Base-by-base conservation (phyloP, 2,113 vertebrate genomes). In the Erpornis zantholeuca region DNA sequence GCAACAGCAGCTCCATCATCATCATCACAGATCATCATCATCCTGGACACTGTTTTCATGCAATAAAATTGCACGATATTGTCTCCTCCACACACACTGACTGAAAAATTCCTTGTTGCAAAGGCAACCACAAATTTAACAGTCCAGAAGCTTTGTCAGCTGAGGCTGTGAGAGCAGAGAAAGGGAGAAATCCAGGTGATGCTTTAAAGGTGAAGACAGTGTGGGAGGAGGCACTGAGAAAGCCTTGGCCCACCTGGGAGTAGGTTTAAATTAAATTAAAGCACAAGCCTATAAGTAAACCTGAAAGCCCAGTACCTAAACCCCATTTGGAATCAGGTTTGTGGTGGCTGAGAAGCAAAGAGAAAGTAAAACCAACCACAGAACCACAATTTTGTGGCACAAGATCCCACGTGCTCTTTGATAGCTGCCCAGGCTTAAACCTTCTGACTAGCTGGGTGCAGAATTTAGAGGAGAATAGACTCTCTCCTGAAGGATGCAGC, bases 381-480 rank as follows among this genome's bases (percentile, higher is more conserved):
- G 65, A 89, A 87, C 49, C 61, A 61, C 38, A 60, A 7, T 14
- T 86, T 68, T 42, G n/a, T 60, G 52, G 10, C 70, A 61, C 20
- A 16, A 64, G 20, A 44, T 33, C 19, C 35, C 45, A 28, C 1
- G 2, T 0, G 3, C 24, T 44, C 38, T 63, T 71, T 59, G 38
- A 24, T 42, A 92, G 17, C 10, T 5, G n/a, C 14, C 3, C 27
- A 83, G 63, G 17, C 5, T 82, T 65, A 35, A 7, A 42, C 5
- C 12, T 63, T 40, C 35, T 0, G 0, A 82, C 12, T 23, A 65
- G 3, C 3, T 61, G 6, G 10, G 10, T 35, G 27, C 33, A 80
- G 54, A 80, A 42, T 79, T 71, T 45, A 77, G 61, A 73, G 16
- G 10, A 33, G 11, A 60, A 64, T 44, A 72, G n/a, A 59, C 25